Evolutionary conservation across 1,140 invertebrate genomes (phyloP).

Genomic region (Euwallacea similis): DNA sequence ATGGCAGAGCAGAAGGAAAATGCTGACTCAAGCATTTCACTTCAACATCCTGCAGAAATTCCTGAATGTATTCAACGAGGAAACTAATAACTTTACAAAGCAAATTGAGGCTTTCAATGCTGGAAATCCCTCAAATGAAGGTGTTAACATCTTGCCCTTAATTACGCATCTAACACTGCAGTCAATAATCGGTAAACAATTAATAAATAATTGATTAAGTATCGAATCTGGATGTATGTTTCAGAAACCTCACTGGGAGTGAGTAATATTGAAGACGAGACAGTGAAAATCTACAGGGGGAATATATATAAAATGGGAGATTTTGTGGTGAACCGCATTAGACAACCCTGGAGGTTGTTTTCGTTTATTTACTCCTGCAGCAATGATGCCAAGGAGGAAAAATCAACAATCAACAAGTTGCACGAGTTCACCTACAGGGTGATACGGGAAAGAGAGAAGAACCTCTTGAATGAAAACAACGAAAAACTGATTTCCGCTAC

Average conservation of each 20-base stretch:
- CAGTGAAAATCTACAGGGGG: slow-evolving; percentile 59
- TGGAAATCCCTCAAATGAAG: slow-evolving; percentile 52
- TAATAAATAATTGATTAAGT: not conserved
- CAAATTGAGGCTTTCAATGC: slow-evolving; percentile 30
- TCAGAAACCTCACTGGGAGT: slow-evolving; percentile 39
- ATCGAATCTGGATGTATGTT: slow-evolving; percentile 5
- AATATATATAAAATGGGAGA: slow-evolving; percentile 56
- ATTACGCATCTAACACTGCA: slow-evolving; percentile 65
- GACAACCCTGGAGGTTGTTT: slow-evolving; percentile 61
- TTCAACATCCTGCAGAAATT: slow-evolving; percentile 77
- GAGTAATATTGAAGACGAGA: slow-evolving; percentile 24
- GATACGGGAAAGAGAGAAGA: slow-evolving; percentile 43
- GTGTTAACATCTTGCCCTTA: slow-evolving; percentile 57
- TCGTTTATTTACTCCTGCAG: slow-evolving; percentile 36
- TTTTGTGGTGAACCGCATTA: slow-evolving; percentile 56
- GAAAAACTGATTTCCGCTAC: not conserved
- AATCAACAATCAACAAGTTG: slow-evolving; percentile 58
- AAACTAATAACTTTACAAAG: slow-evolving; percentile 60
- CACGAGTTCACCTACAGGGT: slow-evolving; percentile 71
- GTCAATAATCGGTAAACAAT: slow-evolving; percentile 65
- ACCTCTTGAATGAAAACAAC: slow-evolving; percentile 8
- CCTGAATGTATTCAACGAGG: slow-evolving; percentile 68
- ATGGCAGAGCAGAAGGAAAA: slow-evolving; percentile 69
- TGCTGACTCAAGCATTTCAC: slow-evolving; percentile 79
- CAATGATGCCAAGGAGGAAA: slow-evolving; percentile 45